Evolutionary conservation across 2,113 vertebrate species (phyloP).

Genomic region (Mola mola): DNA sequence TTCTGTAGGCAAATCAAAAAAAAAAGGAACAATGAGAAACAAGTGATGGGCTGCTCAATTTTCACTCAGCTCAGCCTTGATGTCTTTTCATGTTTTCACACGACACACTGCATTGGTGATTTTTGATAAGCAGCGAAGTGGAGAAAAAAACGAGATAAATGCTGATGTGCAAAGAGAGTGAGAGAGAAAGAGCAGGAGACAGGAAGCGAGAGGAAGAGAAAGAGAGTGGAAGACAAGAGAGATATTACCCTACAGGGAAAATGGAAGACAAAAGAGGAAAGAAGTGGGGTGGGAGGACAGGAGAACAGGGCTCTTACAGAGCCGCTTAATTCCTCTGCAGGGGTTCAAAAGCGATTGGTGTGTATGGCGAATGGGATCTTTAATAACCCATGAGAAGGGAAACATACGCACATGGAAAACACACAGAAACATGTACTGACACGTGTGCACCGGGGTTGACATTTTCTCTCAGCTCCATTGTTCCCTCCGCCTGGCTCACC

Average conservation of each 20-base stretch:
- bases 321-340: slow-evolving; percentile 78
- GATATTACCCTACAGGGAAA: slow-evolving; percentile 69
- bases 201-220: slow-evolving; percentile 18
- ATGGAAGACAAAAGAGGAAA: slow-evolving; percentile 70
- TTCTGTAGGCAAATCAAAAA: slow-evolving; percentile 59
- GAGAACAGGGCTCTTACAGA: slow-evolving; percentile 64
- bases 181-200: slow-evolving; percentile 42
- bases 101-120: slow-evolving; percentile 43
- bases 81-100: slow-evolving; percentile 45
- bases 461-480: slow-evolving; percentile 79
- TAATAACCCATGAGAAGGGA: slow-evolving; percentile 71
- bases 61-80: slow-evolving; percentile 52
- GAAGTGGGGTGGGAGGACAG: slow-evolving; percentile 73
- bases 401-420: slow-evolving; percentile 1
- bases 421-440: slow-evolving; percentile 6
- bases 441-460: slow-evolving; percentile 61
- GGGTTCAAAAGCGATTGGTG: slow-evolving; percentile 73
- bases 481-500: slow-evolving; percentile 78
- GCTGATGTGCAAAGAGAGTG: slow-evolving; percentile 9
- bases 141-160: slow-evolving; percentile 17
- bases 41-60: slow-evolving; percentile 39
- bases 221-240: not conserved
- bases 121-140: slow-evolving; percentile 55
- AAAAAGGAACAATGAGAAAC: slow-evolving; percentile 27
- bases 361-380: slow-evolving; percentile 58